phyloP scores from a whole-genome alignment of 2,888 invertebrate species.

The Synergus gifuensis region DNA sequence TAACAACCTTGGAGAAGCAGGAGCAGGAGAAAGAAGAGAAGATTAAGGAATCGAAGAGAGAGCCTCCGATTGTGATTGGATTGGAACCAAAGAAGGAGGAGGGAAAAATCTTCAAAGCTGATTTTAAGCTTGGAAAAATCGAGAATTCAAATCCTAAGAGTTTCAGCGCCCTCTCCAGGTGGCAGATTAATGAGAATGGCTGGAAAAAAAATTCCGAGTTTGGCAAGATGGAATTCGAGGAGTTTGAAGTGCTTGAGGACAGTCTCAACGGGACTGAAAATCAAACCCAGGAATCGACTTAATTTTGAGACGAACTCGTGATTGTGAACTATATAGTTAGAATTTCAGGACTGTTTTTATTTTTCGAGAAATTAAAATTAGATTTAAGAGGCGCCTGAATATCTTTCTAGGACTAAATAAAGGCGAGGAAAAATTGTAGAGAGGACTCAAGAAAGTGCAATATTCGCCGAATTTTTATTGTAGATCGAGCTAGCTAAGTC shows the following conservation, averaged over 20 bases:
- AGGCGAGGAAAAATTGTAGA: background rate
- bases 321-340: no score
- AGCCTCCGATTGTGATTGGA: conserved; percentile 79
- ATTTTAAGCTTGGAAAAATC: conserved; percentile 72
- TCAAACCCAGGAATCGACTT: conserved; percentile 47
- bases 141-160: conserved; percentile 60
- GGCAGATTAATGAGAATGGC: conserved; percentile 79
- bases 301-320: background rate
- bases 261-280: conserved; percentile 78
- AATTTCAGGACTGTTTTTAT: no score
- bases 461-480: background rate
- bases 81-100: conserved; percentile 78
- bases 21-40: conserved; percentile 81
- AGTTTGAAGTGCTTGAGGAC: conserved; percentile 86
- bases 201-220: conserved; percentile 82
- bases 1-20: conserved; percentile 76
- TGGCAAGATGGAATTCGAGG: conserved; percentile 92
- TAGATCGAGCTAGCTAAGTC: background rate
- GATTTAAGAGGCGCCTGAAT: background rate
- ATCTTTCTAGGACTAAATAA: background rate
- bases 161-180: conserved; percentile 70
- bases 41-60: conserved; percentile 62
- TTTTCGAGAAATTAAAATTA: no score
- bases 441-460: background rate
- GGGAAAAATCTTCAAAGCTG: conserved; percentile 68